A percentile compares a stretch with the other conserved stretches of the same genome.
phyloP scores from a whole-genome alignment of 2,113 vertebrate species.

The Phyllopteryx taeniolatus region DNA sequence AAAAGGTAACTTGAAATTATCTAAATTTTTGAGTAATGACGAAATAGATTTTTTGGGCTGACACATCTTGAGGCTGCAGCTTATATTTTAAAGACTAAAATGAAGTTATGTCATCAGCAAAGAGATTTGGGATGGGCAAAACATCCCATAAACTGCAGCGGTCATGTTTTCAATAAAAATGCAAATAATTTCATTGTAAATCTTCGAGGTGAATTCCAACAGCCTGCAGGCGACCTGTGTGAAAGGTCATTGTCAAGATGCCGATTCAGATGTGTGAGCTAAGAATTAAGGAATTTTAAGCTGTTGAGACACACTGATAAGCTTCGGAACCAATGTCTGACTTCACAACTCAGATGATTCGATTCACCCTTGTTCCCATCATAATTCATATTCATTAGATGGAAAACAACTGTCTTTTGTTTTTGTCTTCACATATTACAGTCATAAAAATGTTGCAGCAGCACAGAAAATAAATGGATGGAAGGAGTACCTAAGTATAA shows the following conservation, averaged over 20 bases:
- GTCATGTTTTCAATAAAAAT: conserved; percentile 29
- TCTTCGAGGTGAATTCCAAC: conserved; percentile 25
- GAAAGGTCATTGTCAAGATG: conserved; percentile 48
- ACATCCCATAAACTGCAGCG: conserved; percentile 44
- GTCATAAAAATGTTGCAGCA: background rate
- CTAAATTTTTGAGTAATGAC: conserved; percentile 43
- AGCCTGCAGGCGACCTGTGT: conserved; percentile 22
- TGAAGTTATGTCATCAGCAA: conserved; percentile 16
- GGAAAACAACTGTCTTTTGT: conserved; percentile 1
- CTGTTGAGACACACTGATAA: conserved; percentile 57
- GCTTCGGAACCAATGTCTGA: conserved; percentile 48
- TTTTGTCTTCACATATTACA: background rate
- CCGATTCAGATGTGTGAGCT: conserved; percentile 45
- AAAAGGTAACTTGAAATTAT: conserved; percentile 33
- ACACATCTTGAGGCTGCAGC: conserved; percentile 8
- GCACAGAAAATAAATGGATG: background rate
- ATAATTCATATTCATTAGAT: conserved; percentile 19
- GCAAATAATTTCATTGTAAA: conserved; percentile 17
- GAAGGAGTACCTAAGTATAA: background rate
- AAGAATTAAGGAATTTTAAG: conserved; percentile 49
- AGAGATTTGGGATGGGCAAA: conserved; percentile 16
- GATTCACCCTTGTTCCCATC: conserved; percentile 7
- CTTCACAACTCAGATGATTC: conserved; percentile 30
- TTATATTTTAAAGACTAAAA: conserved; percentile 1
- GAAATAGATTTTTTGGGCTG: conserved; percentile 20